Base-by-base conservation (phyloP, 2,888 invertebrate genomes). In the Palloptera scutellata region DNA sequence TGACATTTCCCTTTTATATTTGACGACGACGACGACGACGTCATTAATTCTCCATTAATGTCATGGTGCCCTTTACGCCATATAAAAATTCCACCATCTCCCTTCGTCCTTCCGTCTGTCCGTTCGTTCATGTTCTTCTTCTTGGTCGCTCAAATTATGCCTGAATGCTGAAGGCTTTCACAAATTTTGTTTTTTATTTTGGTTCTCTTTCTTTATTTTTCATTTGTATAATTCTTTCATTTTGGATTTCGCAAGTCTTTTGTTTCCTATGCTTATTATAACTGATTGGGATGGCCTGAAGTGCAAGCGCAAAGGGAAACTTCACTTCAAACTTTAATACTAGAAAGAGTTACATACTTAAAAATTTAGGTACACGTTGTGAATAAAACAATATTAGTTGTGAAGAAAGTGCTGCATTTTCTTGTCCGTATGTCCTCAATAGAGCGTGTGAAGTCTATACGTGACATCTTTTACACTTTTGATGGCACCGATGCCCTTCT, bases 231-330 rank as follows among this genome's bases (percentile, higher is more conserved):
- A 19, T 54, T 15, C 48, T 67, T 61, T 66, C 59, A 45, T 17
- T 48, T 45, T n/a, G 20, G 20, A n/a, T 48, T 20, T 48, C 60
- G 60, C 60, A 20, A 45, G 72, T 76, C 78, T 78, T 78, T 78
- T 78, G 79, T 78, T 77, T 78, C 73, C 73, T 74, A 73, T 74
- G 69, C 77, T 78, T 79, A 78, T 78, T 75, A 78, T 79, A 79
- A 78, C 79, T 78, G 78, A 78, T 78, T 78, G 77, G 77, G 79
- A 48, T 15, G 51, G 51, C 15, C 51, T 15, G 15, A n/a, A 15
- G 51, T 15, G 15, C 51, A 48, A 48, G 51, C 1, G 51, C 51
- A 48, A 30, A 30, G 30, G 30, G 30, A 30, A 30, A 30, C 30
- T 30, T 30, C 30, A 30, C 3, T 30, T 30, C 30, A 30, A 30